phyloP scores from a whole-genome alignment of 2,888 invertebrate species.

The Crioceris asparagi region DNA sequence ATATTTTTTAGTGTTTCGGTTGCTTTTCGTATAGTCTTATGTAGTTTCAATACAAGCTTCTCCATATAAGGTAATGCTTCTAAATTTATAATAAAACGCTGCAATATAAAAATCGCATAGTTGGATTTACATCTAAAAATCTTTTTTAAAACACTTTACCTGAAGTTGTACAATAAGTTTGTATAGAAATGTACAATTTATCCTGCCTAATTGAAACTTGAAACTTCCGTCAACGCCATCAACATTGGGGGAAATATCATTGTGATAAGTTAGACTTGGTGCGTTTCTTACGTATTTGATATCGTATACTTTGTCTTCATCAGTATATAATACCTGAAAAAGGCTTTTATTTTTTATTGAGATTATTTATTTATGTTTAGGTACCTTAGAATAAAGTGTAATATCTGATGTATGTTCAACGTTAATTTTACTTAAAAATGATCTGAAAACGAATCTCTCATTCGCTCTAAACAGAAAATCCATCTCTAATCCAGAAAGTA shows the following conservation, averaged over 20 bases:
- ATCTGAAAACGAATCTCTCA: slow-evolving; percentile 62
- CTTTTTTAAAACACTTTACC: slow-evolving; percentile 35
- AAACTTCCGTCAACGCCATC: slow-evolving; percentile 58
- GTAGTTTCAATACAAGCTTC: slow-evolving; percentile 18
- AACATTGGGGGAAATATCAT: slow-evolving; percentile 41
- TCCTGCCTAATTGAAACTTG: slow-evolving; percentile 55
- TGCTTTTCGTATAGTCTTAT: slow-evolving; percentile 23
- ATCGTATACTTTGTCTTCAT: slow-evolving; percentile 71
- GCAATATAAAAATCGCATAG: slow-evolving; percentile 14
- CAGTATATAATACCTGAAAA: slow-evolving; percentile 57
- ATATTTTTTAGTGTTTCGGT: slow-evolving; percentile 33
- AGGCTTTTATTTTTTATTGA: slow-evolving; percentile 1
- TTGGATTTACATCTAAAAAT: too few species aligned
- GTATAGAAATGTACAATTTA: slow-evolving; percentile 60
- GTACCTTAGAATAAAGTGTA: slow-evolving; percentile 64
- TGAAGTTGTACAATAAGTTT: slow-evolving; percentile 54
- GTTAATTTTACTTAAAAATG: slow-evolving; percentile 54
- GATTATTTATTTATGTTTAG: slow-evolving; percentile 1
- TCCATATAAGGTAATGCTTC: slow-evolving; percentile 31
- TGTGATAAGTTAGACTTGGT: slow-evolving; percentile 42
- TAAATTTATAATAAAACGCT: slow-evolving; percentile 34
- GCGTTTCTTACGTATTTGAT: slow-evolving; percentile 65
- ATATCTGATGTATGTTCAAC: slow-evolving; percentile 64
- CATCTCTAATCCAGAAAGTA: slow-evolving; percentile 56
- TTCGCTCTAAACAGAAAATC: slow-evolving; percentile 70